Evolutionary conservation across 2,797 vertebrate species (phyloP).

Genomic region (Falco naumanni): DNA sequence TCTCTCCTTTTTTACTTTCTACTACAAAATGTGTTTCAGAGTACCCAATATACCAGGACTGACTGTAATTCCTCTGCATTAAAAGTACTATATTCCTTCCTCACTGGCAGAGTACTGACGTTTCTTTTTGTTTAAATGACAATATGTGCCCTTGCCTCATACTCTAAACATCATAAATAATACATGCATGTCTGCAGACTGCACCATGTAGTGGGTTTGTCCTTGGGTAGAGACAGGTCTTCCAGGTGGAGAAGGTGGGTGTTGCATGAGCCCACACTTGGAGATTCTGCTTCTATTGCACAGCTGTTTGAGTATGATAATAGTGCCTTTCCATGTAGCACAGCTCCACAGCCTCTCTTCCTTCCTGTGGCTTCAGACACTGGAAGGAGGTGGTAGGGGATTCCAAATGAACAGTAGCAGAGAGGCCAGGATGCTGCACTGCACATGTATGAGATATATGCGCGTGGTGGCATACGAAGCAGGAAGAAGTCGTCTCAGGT

Average conservation of each 20-base stretch:
- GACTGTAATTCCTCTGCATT: background rate
- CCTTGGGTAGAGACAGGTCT: background rate
- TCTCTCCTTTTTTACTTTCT: background rate
- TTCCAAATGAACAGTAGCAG: background rate
- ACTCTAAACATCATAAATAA: background rate
- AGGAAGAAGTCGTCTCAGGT: background rate
- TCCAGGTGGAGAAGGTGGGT: background rate
- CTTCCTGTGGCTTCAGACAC: background rate
- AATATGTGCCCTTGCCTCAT: background rate
- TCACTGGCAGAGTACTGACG: background rate
- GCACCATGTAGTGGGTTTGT: background rate
- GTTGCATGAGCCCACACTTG: fast-evolving
- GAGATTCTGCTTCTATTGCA: background rate
- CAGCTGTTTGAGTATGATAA: background rate
- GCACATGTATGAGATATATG: fast-evolving
- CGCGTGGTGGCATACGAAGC: background rate
- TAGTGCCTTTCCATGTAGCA: background rate
- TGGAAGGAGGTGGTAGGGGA: background rate
- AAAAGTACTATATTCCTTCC: background rate
- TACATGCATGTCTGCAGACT: background rate
- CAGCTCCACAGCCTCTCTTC: background rate
- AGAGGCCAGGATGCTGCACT: background rate
- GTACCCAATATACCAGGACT: background rate
- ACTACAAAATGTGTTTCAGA: background rate
- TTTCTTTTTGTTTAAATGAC: background rate